These are phyloP conservation scores for Isotomurus palustris DNA, from an alignment of 2,888 invertebrate genomes.

Conservation along the genomic window DNA sequence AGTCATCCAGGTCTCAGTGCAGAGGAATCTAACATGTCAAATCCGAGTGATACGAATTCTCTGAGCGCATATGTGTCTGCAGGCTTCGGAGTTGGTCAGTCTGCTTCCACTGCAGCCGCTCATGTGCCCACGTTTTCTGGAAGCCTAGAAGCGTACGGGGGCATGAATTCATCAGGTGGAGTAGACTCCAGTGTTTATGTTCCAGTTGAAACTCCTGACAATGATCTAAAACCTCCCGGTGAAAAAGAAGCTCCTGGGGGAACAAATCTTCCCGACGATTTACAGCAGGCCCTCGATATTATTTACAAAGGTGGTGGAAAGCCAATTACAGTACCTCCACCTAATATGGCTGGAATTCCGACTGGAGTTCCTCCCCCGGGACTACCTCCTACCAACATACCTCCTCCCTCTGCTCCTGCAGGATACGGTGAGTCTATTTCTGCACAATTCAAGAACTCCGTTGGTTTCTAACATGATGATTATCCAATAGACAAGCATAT, in stretches of 20 bases:
- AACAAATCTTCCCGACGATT: conserved; percentile 33
- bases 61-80: not conserved
- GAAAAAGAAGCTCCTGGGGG: conserved; percentile 21
- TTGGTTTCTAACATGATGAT: too few species aligned
- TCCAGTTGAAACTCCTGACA: not conserved
- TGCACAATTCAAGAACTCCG: too few species aligned
- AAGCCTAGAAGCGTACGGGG: not conserved
- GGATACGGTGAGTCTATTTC: too few species aligned
- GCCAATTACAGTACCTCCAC: conserved; percentile 17
- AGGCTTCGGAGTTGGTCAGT: not conserved
- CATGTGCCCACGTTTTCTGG: too few species aligned
- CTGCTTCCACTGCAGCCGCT: too few species aligned
- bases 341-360: not conserved
- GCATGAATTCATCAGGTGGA: not conserved
- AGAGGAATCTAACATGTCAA: not conserved
- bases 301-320: conserved; percentile 35
- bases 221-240: conserved; percentile 24
- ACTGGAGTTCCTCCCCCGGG: conserved; percentile 35
- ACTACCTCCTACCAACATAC: too few species aligned
- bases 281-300: conserved; percentile 43
- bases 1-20: too few species aligned
- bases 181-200: not conserved
- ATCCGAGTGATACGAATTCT: not conserved
- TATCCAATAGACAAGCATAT: conserved; percentile 22
- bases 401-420: too few species aligned